Conservation (phyloP, 2,888 invertebrate genomes). For the Yponomeuta sedellus region DNA sequence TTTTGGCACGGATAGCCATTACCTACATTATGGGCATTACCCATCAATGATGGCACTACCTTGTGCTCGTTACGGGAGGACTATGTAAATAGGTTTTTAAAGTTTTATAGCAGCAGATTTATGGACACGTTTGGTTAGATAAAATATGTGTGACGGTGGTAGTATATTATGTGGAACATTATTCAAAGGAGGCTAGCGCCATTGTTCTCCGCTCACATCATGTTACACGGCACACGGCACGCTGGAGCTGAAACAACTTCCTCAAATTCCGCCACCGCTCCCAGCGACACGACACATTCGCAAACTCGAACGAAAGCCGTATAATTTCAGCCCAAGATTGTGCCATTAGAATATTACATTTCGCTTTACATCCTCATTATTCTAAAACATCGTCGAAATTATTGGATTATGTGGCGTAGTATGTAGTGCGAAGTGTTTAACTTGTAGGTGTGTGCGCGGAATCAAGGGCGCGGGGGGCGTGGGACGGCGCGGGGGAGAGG, state of each 20-base stretch:
- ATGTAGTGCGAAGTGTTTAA: slow-evolving; percentile 66
- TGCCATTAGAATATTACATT: slow-evolving; percentile 15
- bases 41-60: no score
- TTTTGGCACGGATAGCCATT: no score
- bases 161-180: neutral
- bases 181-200: neutral
- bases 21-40: no score
- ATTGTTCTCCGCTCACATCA: neutral
- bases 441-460: slow-evolving; percentile 26
- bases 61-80: no score
- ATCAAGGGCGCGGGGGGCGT: slow-evolving; percentile 44
- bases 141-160: neutral
- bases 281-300: slow-evolving; percentile 23
- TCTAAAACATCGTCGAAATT: slow-evolving; percentile 56
- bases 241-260: slow-evolving; percentile 14
- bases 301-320: neutral
- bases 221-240: neutral
- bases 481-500: slow-evolving; percentile 34
- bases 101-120: neutral
- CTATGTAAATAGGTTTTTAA: no score
- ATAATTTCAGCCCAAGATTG: slow-evolving; percentile 8
- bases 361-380: slow-evolving; percentile 24
- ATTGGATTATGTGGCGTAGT: slow-evolving; percentile 62
- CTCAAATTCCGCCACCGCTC: slow-evolving; percentile 20
- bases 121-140: neutral